phyloP scores from a whole-genome alignment of 35 echinoderm and acorn worm genomes.

The Amphiura filiformis region DNA sequence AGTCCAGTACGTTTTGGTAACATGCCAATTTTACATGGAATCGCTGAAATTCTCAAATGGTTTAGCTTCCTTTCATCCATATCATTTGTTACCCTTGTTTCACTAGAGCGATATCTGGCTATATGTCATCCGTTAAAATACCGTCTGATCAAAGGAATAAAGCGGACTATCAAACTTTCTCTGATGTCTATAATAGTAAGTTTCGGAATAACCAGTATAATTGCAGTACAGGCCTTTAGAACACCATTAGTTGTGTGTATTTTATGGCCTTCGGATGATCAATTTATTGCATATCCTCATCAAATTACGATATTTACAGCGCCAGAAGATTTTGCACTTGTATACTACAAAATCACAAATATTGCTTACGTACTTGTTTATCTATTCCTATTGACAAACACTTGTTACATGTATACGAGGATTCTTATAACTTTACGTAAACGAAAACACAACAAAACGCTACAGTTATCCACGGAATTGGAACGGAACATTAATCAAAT shows the following conservation, averaged over 20 bases:
- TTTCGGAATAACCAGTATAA: not conserved
- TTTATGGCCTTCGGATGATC: not conserved
- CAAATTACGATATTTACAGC: no score
- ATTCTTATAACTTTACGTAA: not conserved
- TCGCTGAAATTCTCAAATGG: not conserved
- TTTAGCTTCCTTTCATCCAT: not conserved
- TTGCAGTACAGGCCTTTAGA: not conserved
- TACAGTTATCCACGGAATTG: not conserved
- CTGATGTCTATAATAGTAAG: not conserved
- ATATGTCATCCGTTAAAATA: not conserved
- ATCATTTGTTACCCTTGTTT: no score
- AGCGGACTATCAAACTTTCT: not conserved
- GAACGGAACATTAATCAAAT: not conserved
- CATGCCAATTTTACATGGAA: no score
- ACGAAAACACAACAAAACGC: not conserved
- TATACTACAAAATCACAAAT: not conserved
- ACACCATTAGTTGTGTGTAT: not conserved
- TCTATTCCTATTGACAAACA: not conserved
- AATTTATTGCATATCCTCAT: not conserved
- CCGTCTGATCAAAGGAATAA: not conserved
- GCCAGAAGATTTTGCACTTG: not conserved
- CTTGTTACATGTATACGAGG: not conserved
- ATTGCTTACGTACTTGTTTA: not conserved
- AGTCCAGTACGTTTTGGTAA: no score
- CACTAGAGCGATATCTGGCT: no score